Evolutionary conservation across 2,797 vertebrate genomes (phyloP), one percentile per base, ranked within the genome.

Genomic region (Sebastes steindachneri): DNA sequence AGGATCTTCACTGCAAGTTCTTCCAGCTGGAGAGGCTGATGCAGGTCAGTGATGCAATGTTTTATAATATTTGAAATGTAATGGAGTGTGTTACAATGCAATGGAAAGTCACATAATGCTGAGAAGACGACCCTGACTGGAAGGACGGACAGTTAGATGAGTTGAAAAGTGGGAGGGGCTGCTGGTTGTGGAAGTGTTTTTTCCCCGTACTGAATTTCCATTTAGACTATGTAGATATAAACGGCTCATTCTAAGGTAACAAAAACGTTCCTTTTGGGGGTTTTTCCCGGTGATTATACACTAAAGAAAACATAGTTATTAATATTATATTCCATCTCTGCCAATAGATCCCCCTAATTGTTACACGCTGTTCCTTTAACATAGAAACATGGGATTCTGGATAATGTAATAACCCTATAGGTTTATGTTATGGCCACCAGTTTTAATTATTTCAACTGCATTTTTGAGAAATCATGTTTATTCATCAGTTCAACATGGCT

Each of bases 1-100:
- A 99, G 93, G 97, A 98, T 95, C 97, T 99, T 75, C 98, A 99
- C 77, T 98, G 97, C 96, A 99, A 99, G 95, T 99, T 99, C 89
- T 99, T 97, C 95, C 98, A 99, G 78, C 95, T 99, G 89, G 99
- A 99, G 91, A 97, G 95, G 85, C 93, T 99, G 73, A 95, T 99
- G 89, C 98, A 99, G 97, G 99, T 99, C 85, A 73, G 95, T 84
- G 9, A 41, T 48, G 66, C 3, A 25, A 1, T 31, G 10, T 33
- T 17, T 67, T 1, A 29, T 25, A n/a, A 19, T 19, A 17, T 57
- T 53, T 37, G 2, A 70, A 69, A 48, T 63, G 5, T 37, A 45
- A 15, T 25, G 5, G 1, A 31, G 17, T 48, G 23, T 65, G 4
- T 75, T 2, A 14, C 10, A 33, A 5, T 37, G 9, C 2, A 7